phyloP scores from a whole-genome alignment of 2,888 invertebrate species.

The Melangyna quadrimaculata region DNA sequence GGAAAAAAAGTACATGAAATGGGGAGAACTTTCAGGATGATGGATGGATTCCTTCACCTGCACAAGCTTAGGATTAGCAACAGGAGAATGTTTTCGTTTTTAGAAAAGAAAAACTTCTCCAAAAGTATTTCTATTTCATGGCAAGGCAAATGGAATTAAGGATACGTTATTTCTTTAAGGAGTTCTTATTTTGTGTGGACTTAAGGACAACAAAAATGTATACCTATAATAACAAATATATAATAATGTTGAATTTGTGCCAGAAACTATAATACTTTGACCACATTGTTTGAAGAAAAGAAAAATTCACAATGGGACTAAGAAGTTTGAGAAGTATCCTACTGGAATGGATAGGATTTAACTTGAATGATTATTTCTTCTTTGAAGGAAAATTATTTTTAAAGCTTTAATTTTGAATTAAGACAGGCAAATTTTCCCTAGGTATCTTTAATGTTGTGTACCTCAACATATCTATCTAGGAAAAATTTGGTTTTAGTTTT shows the following conservation, averaged over 20 bases:
- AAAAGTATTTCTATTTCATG: slow-evolving; percentile 41
- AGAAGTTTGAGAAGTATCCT: neutral
- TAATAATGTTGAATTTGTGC: neutral
- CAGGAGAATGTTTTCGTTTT: slow-evolving; percentile 45
- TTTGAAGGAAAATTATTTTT: neutral
- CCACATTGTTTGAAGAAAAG: neutral
- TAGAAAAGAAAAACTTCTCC: slow-evolving; percentile 10
- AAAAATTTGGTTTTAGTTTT: too few relatives aligned
- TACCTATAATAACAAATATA: neutral
- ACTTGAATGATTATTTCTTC: neutral
- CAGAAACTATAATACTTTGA: neutral
- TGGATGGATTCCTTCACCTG: slow-evolving; percentile 68
- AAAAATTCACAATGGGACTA: neutral
- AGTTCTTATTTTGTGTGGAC: slow-evolving; percentile 5
- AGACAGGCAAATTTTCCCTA: too few relatives aligned
- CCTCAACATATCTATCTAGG: too few relatives aligned
- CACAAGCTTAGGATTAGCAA: slow-evolving; percentile 57
- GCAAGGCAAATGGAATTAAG: slow-evolving; percentile 54
- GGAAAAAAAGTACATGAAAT: slow-evolving; percentile 3
- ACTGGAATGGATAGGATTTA: neutral
- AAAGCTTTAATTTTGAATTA: neutral
- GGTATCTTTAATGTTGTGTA: too few relatives aligned
- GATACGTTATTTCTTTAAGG: slow-evolving; percentile 5
- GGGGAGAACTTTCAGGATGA: slow-evolving; percentile 53
- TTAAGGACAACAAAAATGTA: neutral